phyloP scores from a whole-genome alignment of 2,113 vertebrate genomes.

The Microcebus griseorufus region DNA sequence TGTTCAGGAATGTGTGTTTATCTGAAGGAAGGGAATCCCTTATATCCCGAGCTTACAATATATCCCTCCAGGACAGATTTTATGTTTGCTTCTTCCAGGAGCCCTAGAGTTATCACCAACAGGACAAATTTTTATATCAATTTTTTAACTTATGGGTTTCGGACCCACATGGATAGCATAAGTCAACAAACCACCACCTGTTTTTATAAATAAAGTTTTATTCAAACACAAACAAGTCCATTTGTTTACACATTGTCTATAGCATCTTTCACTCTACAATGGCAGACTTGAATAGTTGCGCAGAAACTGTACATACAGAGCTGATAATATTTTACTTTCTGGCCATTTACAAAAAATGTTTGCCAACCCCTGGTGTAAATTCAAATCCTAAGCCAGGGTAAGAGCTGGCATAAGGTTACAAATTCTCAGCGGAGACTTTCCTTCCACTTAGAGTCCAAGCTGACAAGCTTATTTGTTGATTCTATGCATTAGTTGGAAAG shows the following conservation, averaged over 20 bases:
- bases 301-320: neutral
- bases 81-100: neutral
- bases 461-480: neutral
- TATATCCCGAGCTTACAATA: neutral
- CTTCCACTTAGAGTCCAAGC: neutral
- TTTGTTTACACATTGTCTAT: neutral
- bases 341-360: neutral
- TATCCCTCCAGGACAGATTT: neutral
- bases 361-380: neutral
- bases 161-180: neutral
- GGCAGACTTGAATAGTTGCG: neutral
- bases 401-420: neutral
- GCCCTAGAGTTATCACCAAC: neutral
- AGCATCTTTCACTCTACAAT: neutral
- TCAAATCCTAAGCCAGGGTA: neutral
- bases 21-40: neutral
- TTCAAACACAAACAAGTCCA: neutral
- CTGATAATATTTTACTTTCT: neutral
- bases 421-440: neutral
- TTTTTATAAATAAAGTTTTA: constrained; percentile 42
- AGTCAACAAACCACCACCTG: neutral
- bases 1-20: neutral
- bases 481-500: no score
- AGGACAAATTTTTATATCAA: neutral
- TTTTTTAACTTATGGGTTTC: neutral